Percentiles rank a stretch among this genome's conserved stretches.
Evolutionary conservation across 2,113 vertebrate genomes (phyloP).

Genomic region (Ceyx cyanopectus): DNA sequence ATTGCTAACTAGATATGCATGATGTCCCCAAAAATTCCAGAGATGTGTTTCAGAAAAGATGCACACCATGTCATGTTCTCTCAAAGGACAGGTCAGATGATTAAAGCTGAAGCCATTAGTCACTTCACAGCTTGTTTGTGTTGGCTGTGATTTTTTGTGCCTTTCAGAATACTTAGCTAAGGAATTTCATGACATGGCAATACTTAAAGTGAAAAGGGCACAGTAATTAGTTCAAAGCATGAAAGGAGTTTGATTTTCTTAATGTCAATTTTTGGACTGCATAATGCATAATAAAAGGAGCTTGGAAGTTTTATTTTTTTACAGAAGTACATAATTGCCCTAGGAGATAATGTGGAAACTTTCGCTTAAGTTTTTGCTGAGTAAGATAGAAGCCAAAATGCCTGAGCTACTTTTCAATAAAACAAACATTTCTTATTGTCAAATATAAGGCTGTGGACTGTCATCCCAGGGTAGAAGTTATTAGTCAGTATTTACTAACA

Average conservation of each 20-base stretch:
- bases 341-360: background rate
- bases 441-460: background rate
- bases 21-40: background rate
- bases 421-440: background rate
- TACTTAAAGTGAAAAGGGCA: conserved; percentile 30
- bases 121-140: conserved; percentile 7
- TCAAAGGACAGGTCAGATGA: background rate
- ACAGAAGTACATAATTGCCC: background rate
- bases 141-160: background rate
- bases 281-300: conserved; percentile 6
- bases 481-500: background rate
- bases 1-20: background rate
- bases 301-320: background rate
- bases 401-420: background rate
- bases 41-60: background rate
- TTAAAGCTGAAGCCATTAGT: background rate
- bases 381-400: background rate
- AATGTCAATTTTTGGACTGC: background rate
- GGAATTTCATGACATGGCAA: conserved; percentile 34
- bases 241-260: conserved; percentile 36
- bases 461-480: background rate
- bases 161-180: conserved; percentile 3
- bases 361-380: background rate
- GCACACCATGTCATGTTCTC: background rate
- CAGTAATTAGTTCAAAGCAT: conserved; percentile 39